Evolutionary conservation across 1,140 invertebrate species (phyloP).

Genomic region (Drosophila asahinai): DNA sequence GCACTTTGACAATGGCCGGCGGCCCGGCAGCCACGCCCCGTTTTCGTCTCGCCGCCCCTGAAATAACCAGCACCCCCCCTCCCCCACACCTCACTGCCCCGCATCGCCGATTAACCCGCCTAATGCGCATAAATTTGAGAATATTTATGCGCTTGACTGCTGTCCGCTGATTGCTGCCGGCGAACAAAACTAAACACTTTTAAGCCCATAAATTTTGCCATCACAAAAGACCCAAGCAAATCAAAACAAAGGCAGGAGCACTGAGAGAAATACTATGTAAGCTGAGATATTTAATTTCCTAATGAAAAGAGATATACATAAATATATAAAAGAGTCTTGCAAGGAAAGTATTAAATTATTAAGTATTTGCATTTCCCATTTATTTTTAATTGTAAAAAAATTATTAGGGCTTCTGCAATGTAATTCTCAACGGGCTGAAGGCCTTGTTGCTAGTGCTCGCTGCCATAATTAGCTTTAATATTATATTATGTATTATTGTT

Average conservation of each 20-base stretch:
- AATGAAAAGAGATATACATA: too few relatives aligned
- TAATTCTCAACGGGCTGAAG: too few relatives aligned
- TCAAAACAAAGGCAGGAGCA: slow-evolving; percentile 29
- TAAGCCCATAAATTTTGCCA: slow-evolving; percentile 55
- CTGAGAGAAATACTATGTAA: neutral
- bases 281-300: too few relatives aligned
- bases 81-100: neutral
- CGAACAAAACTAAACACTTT: slow-evolving; percentile 61
- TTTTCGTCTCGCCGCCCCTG: slow-evolving; percentile 2
- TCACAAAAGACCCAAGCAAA: slow-evolving; percentile 47
- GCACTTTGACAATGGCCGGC: slow-evolving; percentile 36
- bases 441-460: too few relatives aligned
- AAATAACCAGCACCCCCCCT: neutral
- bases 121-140: slow-evolving; percentile 53
- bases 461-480: too few relatives aligned
- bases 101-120: slow-evolving; percentile 14
- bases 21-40: slow-evolving; percentile 13
- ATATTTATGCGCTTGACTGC: slow-evolving; percentile 51
- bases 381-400: too few relatives aligned
- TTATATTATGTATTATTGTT: too few relatives aligned
- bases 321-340: too few relatives aligned
- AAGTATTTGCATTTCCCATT: too few relatives aligned
- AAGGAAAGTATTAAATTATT: too few relatives aligned
- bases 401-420: too few relatives aligned
- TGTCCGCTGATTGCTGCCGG: slow-evolving; percentile 43